These are phyloP conservation scores for Budorcas taxicolor DNA, from an alignment of 2,113 vertebrate genomes.

Conservation along the genomic window DNA sequence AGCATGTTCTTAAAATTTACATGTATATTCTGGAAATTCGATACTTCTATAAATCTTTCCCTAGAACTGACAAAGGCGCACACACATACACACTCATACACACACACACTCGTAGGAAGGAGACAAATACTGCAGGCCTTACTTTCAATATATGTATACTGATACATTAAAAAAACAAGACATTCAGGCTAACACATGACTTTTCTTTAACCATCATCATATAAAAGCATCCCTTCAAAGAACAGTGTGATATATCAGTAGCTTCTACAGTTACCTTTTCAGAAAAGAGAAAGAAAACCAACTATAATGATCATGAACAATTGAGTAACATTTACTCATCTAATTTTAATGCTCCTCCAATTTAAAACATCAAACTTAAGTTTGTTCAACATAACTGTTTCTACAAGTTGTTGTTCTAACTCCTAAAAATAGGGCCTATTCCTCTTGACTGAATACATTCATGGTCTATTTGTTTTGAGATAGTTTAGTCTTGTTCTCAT, in stretches of 20 bases:
- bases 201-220: neutral
- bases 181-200: neutral
- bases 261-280: constrained; percentile 45
- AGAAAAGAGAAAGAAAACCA: constrained; percentile 36
- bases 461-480: constrained; percentile 41
- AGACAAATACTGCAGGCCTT: neutral
- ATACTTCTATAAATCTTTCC: neutral
- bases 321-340: constrained; percentile 10
- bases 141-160: neutral
- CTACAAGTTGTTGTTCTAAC: constrained; percentile 56
- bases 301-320: neutral
- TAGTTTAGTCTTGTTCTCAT: neutral
- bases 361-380: constrained; percentile 68
- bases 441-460: neutral
- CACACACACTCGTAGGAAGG: neutral
- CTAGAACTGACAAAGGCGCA: neutral
- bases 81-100: neutral
- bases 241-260: neutral
- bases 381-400: constrained; percentile 60
- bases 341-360: constrained; percentile 40
- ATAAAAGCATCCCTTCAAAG: neutral
- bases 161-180: neutral
- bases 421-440: constrained; percentile 61
- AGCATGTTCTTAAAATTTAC: neutral
- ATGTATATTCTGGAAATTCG: neutral